Evolutionary conservation across 2,113 vertebrate genomes (phyloP).

Genomic region (Caretta caretta): DNA sequence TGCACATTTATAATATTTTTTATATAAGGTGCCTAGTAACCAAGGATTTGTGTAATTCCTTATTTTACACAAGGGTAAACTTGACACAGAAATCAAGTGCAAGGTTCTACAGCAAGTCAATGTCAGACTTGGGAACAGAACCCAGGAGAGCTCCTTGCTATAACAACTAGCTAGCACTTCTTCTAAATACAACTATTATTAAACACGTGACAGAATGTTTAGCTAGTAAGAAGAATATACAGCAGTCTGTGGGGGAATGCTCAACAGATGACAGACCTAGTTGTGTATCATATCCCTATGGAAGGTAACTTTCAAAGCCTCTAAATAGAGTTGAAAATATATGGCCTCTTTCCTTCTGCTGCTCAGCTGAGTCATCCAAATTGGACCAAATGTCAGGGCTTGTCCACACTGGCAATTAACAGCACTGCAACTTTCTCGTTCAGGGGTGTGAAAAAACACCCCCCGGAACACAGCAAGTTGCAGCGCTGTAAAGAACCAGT

Average conservation of each 20-base stretch:
- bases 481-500: no score
- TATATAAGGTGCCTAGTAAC: fast-evolving
- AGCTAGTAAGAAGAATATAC: neutral
- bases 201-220: fast-evolving
- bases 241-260: neutral
- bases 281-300: neutral
- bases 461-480: no score
- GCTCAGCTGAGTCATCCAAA: neutral
- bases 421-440: no score
- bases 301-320: neutral
- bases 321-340: neutral
- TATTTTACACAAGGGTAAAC: neutral
- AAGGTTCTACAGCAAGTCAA: neutral
- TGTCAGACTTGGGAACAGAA: fast-evolving
- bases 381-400: no score
- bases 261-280: neutral
- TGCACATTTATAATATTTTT: neutral
- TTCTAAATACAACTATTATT: neutral
- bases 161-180: neutral
- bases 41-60: neutral
- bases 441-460: no score
- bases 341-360: neutral
- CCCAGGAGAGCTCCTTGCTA: neutral
- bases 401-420: no score
- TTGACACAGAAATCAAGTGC: neutral